A percentile compares a stretch with the other conserved stretches of the same genome.
These are phyloP conservation scores for Amphipyra tragopoginis DNA, from an alignment of 2,888 invertebrate genomes.

Conservation along the genomic window DNA sequence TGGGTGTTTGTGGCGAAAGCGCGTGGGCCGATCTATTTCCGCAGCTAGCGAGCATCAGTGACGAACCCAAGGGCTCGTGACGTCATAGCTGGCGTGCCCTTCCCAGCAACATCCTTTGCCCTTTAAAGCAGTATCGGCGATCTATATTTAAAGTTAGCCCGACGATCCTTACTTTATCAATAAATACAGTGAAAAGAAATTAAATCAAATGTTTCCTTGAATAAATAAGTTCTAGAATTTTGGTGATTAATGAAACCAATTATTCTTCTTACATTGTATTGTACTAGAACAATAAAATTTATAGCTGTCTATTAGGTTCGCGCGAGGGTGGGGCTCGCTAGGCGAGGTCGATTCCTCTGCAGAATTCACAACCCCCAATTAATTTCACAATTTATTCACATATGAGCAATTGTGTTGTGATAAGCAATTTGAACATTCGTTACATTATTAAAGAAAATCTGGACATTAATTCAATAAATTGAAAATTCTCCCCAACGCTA, in stretches of 20 bases:
- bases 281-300: too few relatives aligned
- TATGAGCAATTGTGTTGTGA: too few relatives aligned
- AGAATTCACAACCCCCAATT: constrained; percentile 40
- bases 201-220: too few relatives aligned
- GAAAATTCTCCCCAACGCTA: constrained; percentile 9
- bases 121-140: constrained; percentile 43
- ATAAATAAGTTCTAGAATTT: too few relatives aligned
- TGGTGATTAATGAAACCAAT: too few relatives aligned
- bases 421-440: too few relatives aligned
- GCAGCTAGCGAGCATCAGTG: constrained; percentile 60
- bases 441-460: background rate
- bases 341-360: constrained; percentile 62
- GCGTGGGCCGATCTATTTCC: constrained; percentile 72
- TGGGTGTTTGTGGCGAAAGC: constrained; percentile 69
- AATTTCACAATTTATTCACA: constrained; percentile 25
- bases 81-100: constrained; percentile 53
- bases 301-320: constrained; percentile 1
- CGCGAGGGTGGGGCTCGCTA: constrained; percentile 47
- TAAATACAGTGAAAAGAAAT: background rate
- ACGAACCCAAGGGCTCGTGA: constrained; percentile 51
- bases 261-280: too few relatives aligned
- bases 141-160: constrained; percentile 48
- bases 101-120: constrained; percentile 45
- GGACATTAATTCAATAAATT: background rate
- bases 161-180: constrained; percentile 9